These are phyloP conservation scores for Drosophila atroscutellata DNA, from an alignment of 2,888 invertebrate species.

Conservation along the genomic window DNA sequence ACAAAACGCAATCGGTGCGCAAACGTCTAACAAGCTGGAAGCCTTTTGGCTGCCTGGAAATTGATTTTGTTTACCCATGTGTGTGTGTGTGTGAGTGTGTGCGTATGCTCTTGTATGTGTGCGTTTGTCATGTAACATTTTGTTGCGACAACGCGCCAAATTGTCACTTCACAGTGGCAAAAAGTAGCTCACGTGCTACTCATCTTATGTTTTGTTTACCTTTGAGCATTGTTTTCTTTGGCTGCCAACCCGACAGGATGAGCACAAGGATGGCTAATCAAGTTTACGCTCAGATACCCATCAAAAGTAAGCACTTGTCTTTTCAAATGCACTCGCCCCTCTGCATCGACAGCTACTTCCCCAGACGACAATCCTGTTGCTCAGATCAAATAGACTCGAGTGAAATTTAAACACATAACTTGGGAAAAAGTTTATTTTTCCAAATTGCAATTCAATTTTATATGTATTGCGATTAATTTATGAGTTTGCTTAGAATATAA, in stretches of 20 bases:
- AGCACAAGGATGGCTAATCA: neutral
- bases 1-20: slow-evolving; percentile 40
- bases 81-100: slow-evolving; percentile 15
- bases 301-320: slow-evolving; percentile 4
- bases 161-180: slow-evolving; percentile 50
- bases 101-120: slow-evolving; percentile 9
- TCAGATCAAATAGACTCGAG: neutral
- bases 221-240: slow-evolving; percentile 30
- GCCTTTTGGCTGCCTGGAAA: slow-evolving; percentile 50
- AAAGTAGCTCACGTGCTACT: slow-evolving; percentile 56
- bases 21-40: slow-evolving; percentile 39
- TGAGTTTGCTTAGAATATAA: too few relatives aligned
- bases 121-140: slow-evolving; percentile 54
- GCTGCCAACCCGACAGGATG: slow-evolving; percentile 1
- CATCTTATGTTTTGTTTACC: slow-evolving; percentile 65
- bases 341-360: neutral
- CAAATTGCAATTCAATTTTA: neutral
- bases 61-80: slow-evolving; percentile 54
- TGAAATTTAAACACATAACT: neutral
- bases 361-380: too few relatives aligned
- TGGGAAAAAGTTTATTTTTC: neutral
- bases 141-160: slow-evolving; percentile 69
- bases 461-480: too few relatives aligned
- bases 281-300: neutral
- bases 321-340: neutral